phyloP scores from a whole-genome alignment of 2,113 vertebrate genomes.

The Terrapene triunguis region DNA sequence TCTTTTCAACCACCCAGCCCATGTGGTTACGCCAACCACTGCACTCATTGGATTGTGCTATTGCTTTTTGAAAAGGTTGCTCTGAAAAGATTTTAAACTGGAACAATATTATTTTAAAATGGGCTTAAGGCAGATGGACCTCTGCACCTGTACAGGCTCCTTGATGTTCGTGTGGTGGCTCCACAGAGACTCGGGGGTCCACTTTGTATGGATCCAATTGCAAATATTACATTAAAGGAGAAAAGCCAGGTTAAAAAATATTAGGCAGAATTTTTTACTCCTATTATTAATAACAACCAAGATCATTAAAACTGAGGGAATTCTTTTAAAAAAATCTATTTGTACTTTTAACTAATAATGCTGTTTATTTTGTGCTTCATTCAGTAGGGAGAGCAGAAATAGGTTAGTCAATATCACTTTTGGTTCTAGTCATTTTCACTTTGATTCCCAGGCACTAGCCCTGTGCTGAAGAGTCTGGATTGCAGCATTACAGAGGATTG shows the following conservation, averaged over 20 bases:
- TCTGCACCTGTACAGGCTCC: not conserved
- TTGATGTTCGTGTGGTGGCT: not conserved
- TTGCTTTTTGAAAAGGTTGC: not conserved
- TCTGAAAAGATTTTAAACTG: rapidly evolving
- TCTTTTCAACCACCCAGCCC: rapidly evolving
- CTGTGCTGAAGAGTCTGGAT: rapidly evolving
- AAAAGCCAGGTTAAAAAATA: not conserved
- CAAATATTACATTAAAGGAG: not conserved
- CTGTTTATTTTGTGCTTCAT: slow-evolving; percentile 38
- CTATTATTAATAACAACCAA: not conserved
- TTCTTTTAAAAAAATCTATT: not conserved
- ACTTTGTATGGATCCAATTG: not conserved
- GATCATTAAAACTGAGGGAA: slow-evolving; percentile 47
- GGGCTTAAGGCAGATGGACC: not conserved
- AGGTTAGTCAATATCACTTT: not conserved
- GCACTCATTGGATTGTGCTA: rapidly evolving
- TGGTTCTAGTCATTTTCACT: not conserved
- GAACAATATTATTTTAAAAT: not conserved
- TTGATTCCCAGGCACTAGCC: not conserved
- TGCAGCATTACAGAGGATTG: slow-evolving; percentile 20
- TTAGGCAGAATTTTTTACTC: not conserved
- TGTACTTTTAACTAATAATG: slow-evolving; percentile 40
- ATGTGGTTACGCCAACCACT: not conserved
- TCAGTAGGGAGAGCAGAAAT: not conserved
- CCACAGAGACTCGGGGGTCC: not conserved